Evolutionary conservation across 37 sponge, comb jelly and placozoan species (phyloP), one percentile per base, ranked within the genome.

Genomic region (Trichoplax adhaerens): DNA sequence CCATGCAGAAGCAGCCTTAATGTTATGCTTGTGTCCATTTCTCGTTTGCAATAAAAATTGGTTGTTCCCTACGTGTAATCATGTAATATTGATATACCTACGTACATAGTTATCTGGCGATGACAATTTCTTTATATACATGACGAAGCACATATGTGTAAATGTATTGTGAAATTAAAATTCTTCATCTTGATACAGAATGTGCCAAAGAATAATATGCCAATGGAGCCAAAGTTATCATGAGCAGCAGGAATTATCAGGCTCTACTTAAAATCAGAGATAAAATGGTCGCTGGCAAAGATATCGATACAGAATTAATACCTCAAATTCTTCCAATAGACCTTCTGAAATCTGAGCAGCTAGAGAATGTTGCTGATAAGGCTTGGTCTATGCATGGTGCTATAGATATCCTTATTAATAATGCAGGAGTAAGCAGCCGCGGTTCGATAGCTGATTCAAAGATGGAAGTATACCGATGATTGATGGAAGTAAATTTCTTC

Each of bases 401-500:
- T 3, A 65, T 88, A 1, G 90, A 88, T 68, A 69, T 88, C 10
- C 74, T 88, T 0, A 57, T 88, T 56, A 88, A 88, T 68, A 88
- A 88, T 63, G 90, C 86, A 56, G 90, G 90, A 0, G 66, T 88
- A 47, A 88, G 90, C 56, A 82, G 83, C 4, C 64, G 90, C 4
- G 72, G 87, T 3, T 4, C 56, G 56, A 83, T 75, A 50, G 0
- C 82, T 64, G 87, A 88, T 2, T 82, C 90, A 5, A 62, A 71
- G 55, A 52, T 76, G 1, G 69, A 50, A 0, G 87, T 85, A 4
- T 83, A 88, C 62, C 52, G 85, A 8, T 68, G 50, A 56, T 49
- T 88, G 49, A 88, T 88, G 90, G 86, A 84, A 60, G 80, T 82
- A 53, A 88, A 88, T 71, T 88, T 69, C 77, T 88, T 88, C 74